phyloP scores from a whole-genome alignment of 2,113 vertebrate species.

The Stigmatopora nigra region DNA sequence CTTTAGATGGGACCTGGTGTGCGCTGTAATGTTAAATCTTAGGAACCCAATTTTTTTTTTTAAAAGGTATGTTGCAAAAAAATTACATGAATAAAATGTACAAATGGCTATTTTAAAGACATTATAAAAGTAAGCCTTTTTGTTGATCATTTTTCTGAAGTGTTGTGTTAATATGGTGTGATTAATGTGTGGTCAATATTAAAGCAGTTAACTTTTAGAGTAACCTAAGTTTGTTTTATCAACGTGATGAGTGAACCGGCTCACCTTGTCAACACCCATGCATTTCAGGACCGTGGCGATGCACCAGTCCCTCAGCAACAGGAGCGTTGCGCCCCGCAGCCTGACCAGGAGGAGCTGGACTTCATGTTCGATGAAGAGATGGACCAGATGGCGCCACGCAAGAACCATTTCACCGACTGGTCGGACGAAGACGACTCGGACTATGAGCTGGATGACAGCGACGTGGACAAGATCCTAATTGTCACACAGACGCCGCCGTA shows the following conservation, averaged over 20 bases:
- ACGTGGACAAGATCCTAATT: constrained; percentile 97
- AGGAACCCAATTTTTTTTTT: too few species aligned
- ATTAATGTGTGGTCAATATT: too few species aligned
- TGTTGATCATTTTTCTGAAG: too few species aligned
- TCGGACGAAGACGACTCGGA: constrained; percentile 94
- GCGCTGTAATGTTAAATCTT: too few species aligned
- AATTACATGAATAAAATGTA: too few species aligned
- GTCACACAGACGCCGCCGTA: constrained; percentile 94
- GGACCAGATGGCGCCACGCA: constrained; percentile 91
- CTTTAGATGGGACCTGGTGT: too few species aligned
- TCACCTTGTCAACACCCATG: constrained; percentile 10
- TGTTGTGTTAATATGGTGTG: too few species aligned
- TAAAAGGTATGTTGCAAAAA: too few species aligned
- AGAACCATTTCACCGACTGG: constrained; percentile 95
- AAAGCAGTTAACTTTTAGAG: too few species aligned
- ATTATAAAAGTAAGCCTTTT: too few species aligned
- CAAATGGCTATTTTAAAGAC: too few species aligned
- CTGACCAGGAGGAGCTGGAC: constrained; percentile 84
- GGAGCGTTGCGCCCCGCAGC: constrained; percentile 17
- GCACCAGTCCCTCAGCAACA: not conserved
- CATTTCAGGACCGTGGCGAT: constrained; percentile 62
- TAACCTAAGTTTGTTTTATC: too few species aligned
- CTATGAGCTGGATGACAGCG: constrained; percentile 89
- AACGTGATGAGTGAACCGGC: not conserved
- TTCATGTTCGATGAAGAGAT: constrained; percentile 96